Conservation (phyloP, 2,888 invertebrate genomes). For the Geotrupes spiniger region DNA sequence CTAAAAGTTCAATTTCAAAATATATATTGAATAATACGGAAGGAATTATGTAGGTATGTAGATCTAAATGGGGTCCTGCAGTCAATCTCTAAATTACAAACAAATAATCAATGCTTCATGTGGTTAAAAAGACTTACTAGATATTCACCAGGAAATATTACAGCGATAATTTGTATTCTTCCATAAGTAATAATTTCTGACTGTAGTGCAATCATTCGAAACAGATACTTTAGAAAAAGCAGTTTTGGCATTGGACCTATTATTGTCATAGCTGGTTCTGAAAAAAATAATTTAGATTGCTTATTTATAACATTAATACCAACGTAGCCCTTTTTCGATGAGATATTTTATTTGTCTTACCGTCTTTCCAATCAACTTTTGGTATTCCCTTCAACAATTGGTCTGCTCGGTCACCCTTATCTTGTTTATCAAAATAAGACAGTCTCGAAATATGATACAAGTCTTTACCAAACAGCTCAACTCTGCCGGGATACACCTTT, state of each 20-base stretch:
- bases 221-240: conserved; percentile 60
- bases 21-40: conserved; percentile 10
- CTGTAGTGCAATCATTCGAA: conserved; percentile 60
- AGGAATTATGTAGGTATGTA: conserved; percentile 10
- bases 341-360: conserved; percentile 44
- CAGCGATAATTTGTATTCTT: conserved; percentile 25
- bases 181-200: conserved; percentile 55
- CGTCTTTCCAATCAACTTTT: conserved; percentile 49
- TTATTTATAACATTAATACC: not conserved
- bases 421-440: conserved; percentile 58
- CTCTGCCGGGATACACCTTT: conserved; percentile 45
- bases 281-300: conserved; percentile 28
- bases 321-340: not conserved
- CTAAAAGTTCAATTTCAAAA: conserved; percentile 10
- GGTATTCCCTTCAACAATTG: conserved; percentile 56
- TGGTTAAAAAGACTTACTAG: conserved; percentile 16
- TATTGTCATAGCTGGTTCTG: conserved; percentile 58
- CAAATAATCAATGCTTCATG: not conserved
- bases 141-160: conserved; percentile 28
- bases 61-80: conserved; percentile 15
- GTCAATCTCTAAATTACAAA: conserved; percentile 16
- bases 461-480: conserved; percentile 56
- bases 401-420: conserved; percentile 55
- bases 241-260: conserved; percentile 59
- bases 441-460: conserved; percentile 59